Base-by-base conservation (phyloP, 2,888 invertebrate species). In the Theretra japonica region DNA sequence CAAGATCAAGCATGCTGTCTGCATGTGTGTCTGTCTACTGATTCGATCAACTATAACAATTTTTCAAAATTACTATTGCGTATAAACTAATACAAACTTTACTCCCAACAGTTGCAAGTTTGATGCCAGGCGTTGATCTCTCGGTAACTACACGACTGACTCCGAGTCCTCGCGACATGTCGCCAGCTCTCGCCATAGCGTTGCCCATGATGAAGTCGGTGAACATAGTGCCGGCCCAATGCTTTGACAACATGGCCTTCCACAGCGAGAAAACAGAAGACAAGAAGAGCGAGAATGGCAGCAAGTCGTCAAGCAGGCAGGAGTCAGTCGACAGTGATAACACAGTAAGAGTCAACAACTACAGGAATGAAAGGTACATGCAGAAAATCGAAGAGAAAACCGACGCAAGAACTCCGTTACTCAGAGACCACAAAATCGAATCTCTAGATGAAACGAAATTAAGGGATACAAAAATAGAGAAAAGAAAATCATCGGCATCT, bases 111-210 rank as follows among this genome's bases (percentile, higher is more conserved):
- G 94, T 94, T 86, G 93, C 94, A 85, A 92, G 90, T 84, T 83
- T 95, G 86, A 94, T 94, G 92, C 94, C 94, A 56, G 94, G 94
- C 73, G 92, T 95, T 88, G 96, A 96, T 83, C 90, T 96, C 80
- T 95, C 96, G 74, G 95, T 96, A 79, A 95, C 96, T 73, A 95
- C 96, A 75, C 95, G 96, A 75, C 92, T 96, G 75, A 95, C 96
- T 77, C 96, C 96, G 72, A 96, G 96, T 87, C 96, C 96, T 73
- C 93, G 96, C 75, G 96, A 96, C 80, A 94, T 96, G 88, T 96
- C 96, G 83, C 95, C 96, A 72, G 95, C 96, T 59, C 88, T 96
- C 70, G 95, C 95, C 69, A 95, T 95, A 83, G 95, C 96, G 73
- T 85, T 96, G 75, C 95, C 95, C 73, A 95, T 95, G 93, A 94